Conservation (phyloP, 2,888 invertebrate species). For the Leuctra nigra region DNA sequence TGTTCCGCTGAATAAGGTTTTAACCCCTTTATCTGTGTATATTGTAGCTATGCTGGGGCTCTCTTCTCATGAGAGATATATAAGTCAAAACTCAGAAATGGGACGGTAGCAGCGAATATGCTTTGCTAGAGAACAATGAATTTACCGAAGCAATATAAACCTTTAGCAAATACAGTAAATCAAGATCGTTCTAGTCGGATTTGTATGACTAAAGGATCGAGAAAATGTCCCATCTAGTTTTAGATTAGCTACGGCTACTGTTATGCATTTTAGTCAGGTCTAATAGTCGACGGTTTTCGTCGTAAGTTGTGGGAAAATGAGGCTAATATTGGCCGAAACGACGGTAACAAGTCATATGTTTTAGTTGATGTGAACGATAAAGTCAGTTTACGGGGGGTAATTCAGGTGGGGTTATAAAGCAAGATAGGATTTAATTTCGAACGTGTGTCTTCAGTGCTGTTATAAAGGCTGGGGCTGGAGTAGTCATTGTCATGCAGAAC, state of each 20-base stretch:
- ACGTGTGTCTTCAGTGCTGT: not conserved
- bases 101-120: conserved; percentile 14
- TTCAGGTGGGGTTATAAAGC: conserved; percentile 11
- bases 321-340: conserved; percentile 9
- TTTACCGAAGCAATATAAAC: conserved; percentile 28
- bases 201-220: conserved; percentile 16
- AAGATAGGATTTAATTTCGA: conserved; percentile 14
- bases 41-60: conserved; percentile 13
- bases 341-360: conserved; percentile 1
- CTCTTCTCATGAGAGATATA: not conserved
- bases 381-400: conserved; percentile 5
- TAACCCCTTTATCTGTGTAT: conserved; percentile 22
- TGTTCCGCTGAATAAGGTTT: conserved; percentile 21
- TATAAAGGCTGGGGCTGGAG: too few relatives aligned
- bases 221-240: conserved; percentile 5
- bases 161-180: conserved; percentile 28
- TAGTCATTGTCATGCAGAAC: too few relatives aligned
- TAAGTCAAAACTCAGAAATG: conserved; percentile 19
- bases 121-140: conserved; percentile 20
- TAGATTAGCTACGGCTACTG: conserved; percentile 3
- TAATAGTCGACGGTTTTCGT: not conserved
- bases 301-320: not conserved
- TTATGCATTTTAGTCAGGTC: not conserved
- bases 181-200: conserved; percentile 22
- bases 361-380: conserved; percentile 4